A percentile compares a stretch with the other conserved stretches of the same genome.
Conservation (phyloP, 2,113 vertebrate species). For the Pelodiscus sinensis region DNA sequence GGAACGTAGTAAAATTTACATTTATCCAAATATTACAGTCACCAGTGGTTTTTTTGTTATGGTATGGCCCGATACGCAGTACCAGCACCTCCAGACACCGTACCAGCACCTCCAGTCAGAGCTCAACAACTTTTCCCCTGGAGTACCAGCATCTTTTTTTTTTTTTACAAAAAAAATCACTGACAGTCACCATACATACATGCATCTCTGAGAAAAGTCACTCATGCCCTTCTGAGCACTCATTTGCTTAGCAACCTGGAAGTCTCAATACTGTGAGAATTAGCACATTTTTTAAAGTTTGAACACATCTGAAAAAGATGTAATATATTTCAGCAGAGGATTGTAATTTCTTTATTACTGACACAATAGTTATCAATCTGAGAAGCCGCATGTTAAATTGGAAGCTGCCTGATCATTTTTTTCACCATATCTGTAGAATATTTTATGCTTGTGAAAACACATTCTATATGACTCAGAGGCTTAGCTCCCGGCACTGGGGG, state of each 20-base stretch:
- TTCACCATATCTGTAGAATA: background rate
- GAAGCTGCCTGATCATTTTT: background rate
- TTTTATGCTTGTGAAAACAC: too few relatives aligned
- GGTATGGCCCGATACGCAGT: too few relatives aligned
- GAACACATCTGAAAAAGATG: background rate
- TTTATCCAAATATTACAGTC: background rate
- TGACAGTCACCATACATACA: background rate
- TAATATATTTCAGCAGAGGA: background rate
- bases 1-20: accelerated
- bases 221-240: background rate
- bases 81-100: too few relatives aligned
- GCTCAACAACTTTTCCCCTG: too few relatives aligned
- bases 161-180: too few relatives aligned
- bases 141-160: too few relatives aligned
- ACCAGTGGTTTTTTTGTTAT: too few relatives aligned
- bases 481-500: too few relatives aligned
- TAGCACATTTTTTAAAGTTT: background rate
- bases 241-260: background rate
- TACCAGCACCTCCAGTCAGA: too few relatives aligned
- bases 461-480: too few relatives aligned
- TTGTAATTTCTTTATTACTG: background rate
- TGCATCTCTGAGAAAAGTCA: accelerated
- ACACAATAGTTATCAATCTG: too few relatives aligned
- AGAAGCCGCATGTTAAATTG: background rate
- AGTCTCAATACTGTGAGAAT: background rate